phyloP scores from a whole-genome alignment of 2,113 vertebrate genomes.

The Tor tambroides region DNA sequence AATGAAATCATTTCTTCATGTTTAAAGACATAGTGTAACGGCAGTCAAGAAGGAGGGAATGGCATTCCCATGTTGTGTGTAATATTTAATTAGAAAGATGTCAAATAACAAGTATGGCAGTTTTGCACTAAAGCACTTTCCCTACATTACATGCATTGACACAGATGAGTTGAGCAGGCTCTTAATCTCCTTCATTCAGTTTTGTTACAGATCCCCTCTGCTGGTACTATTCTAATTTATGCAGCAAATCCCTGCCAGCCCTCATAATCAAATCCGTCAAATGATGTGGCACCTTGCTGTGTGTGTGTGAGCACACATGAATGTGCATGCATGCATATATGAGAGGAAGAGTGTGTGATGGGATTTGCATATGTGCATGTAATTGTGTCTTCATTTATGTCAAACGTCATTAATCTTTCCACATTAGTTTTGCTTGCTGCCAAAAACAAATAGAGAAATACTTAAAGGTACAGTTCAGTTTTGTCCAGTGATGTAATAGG shows the following conservation, averaged over 20 bases:
- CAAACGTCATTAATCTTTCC: background rate
- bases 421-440: background rate
- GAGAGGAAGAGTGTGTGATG: background rate
- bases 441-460: background rate
- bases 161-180: constrained; percentile 32
- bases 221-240: constrained; percentile 14
- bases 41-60: background rate
- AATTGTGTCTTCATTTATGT: background rate
- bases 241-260: constrained; percentile 17
- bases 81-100: constrained; percentile 19
- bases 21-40: background rate
- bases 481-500: background rate
- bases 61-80: background rate
- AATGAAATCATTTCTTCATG: background rate
- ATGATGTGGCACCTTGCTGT: constrained; percentile 10
- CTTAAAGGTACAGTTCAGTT: background rate
- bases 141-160: constrained; percentile 11
- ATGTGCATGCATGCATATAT: background rate
- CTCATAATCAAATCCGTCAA: constrained; percentile 18
- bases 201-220: background rate
- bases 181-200: background rate
- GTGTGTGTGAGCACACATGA: background rate
- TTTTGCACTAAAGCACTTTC: background rate
- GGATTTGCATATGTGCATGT: background rate
- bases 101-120: constrained; percentile 16